Evolutionary conservation across 2,888 invertebrate species (phyloP), one percentile per base, ranked within the genome.

Genomic region (Sturmia bella): DNA sequence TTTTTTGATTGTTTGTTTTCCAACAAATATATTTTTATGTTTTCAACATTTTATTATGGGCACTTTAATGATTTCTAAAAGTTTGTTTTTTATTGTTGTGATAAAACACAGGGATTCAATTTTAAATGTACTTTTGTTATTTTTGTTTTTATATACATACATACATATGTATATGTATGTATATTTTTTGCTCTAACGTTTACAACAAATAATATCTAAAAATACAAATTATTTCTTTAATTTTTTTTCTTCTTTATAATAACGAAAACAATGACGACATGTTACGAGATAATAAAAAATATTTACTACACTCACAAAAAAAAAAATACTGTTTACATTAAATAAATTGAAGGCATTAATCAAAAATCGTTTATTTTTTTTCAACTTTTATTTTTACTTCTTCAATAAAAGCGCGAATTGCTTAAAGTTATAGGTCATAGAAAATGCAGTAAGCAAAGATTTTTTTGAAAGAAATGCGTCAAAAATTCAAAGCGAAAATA

Each of bases 181-280:
- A 32, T 7, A 7, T 3, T 32, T 32, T 32, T 63, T 73, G 64
- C 74, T 69, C 69, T 69, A 69, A 73, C 69, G 39, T 70, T 66
- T 70, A 77, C 77, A 82, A 82, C 82, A 82, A 77, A 61, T 69
- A 70, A 73, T 56, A 68, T 50, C 24, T 39, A 45, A 32, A 61
- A 61, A 54, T 32, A 32, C 27, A 15, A 32, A 12, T 21, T 52
- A 24, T 59, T 15, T 56, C n/a, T 50, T 12, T 15, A 43, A 70
- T 57, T 69, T 50, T 59, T 43, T 52, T 64, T 15, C 57, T 45
- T 9, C 32, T 32, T 32, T 32, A 9, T 32, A 7, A 1, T 7
- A 32, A 7, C 32, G 32, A 63, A 56, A 63, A 69, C 63, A 70
- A 74, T 70, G 43, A 80, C 59, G 70, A 66, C 74, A 69, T 61